Evolutionary conservation across 35 echinoderm and acorn worm genomes (phyloP).

Genomic region (Lytechinus pictus): DNA sequence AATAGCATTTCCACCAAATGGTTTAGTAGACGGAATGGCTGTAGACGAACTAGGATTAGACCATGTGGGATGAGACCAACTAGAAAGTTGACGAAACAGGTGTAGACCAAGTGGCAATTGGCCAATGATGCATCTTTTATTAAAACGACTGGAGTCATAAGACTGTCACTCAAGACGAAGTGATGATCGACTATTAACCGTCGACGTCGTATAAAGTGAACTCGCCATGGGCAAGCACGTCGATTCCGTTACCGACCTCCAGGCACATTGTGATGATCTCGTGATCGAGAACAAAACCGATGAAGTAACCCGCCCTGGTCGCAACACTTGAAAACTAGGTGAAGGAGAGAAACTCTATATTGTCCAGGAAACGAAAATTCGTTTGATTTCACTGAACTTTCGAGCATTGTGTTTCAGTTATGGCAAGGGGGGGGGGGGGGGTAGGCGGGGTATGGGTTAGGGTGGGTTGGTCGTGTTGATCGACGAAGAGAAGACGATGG

Average conservation of each 20-base stretch:
- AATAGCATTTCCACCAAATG: too few species aligned
- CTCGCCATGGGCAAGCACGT: background rate
- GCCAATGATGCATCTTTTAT: background rate
- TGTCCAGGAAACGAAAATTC: background rate
- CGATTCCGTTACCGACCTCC: background rate
- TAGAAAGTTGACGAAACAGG: too few species aligned
- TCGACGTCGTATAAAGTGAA: background rate
- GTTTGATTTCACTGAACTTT: slow-evolving; percentile 21
- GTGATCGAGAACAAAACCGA: background rate
- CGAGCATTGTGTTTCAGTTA: background rate
- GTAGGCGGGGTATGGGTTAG: too few species aligned
- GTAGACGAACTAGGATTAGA: too few species aligned
- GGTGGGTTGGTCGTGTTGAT: too few species aligned
- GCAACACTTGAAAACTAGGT: background rate
- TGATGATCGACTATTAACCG: background rate
- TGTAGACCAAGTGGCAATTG: too few species aligned
- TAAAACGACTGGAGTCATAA: background rate
- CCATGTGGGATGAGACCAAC: too few species aligned
- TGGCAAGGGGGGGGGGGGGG: background rate
- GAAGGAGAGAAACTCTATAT: background rate
- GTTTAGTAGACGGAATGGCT: too few species aligned
- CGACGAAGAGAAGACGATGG: too few species aligned
- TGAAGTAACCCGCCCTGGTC: background rate
- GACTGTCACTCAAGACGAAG: background rate
- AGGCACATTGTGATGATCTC: background rate